Evolutionary conservation across 2,888 invertebrate species (phyloP), one percentile per base, ranked within the genome.

Genomic region (Rhingia rostrata): DNA sequence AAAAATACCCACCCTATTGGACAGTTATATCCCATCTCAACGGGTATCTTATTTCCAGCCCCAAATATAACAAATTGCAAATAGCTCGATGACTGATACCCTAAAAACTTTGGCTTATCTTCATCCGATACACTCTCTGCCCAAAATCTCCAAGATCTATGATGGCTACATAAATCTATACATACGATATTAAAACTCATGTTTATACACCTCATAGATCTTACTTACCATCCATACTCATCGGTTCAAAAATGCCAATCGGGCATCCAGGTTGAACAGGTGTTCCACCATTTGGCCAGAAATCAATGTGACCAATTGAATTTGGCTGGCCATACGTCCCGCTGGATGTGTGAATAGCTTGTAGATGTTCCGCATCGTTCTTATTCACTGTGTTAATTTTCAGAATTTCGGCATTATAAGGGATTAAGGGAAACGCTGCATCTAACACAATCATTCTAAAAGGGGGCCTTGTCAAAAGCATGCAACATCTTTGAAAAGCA

Each of bases 231-330:
- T 82, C 72, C 0, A 53, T 33, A 47, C 70, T 66, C n/a, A 82
- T 49, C 37, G 77, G 77, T 10, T 67, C 4, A 32, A 72, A 14
- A 12, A 77, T 39, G 45, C 69, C 70, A 32, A n/a, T 14, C 35
- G 82, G 77, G 30, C 82, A 82, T 32, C 82, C 82, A 12, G 82
- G 82, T 6, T 82, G 82, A 10, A 64, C 77, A 39, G 63, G 77
- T 6, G 1, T 7, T 6, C 82, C 82, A 10, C 82, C 82, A 49
- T 82, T 82, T 14, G 82, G 82, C 77, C 77, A 77, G 49, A 82
- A 82, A 49, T 82, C 82, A 5, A 72, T 56, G 51, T 77, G 66
- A 9, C 77, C 82, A 7, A 72, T n/a, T 4, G 53, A 0, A 1
- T 4, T 6, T 5, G 67, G 72, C 6, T 82, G 70, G 4, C 82